Percentiles rank a stretch among this genome's conserved stretches.
Evolutionary conservation across 2,113 vertebrate species (phyloP).

Genomic region (Hypomesus transpacificus): DNA sequence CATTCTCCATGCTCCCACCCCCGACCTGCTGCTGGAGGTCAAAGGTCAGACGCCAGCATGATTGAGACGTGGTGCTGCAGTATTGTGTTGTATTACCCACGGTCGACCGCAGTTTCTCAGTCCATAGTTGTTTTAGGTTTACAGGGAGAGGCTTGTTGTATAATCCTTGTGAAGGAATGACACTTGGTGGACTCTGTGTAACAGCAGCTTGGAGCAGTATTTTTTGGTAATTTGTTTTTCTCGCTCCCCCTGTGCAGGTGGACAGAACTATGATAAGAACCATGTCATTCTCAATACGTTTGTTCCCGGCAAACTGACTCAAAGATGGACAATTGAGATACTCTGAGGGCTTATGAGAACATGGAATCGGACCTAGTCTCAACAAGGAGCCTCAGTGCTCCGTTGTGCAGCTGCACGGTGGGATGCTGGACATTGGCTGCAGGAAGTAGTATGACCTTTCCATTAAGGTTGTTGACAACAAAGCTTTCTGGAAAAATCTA

Average conservation of each 20-base stretch:
- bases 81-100: background rate
- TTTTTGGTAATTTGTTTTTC: background rate
- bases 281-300: conserved; percentile 82
- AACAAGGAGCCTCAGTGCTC: background rate
- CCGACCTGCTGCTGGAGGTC: conserved; percentile 85
- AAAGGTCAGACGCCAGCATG: conserved; percentile 79
- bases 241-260: conserved; percentile 73
- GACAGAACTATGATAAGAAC: conserved; percentile 80
- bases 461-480: background rate
- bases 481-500: background rate
- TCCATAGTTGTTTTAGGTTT: no score
- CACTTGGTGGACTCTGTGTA: conserved; percentile 52
- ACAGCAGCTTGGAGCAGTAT: background rate
- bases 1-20: conserved; percentile 73
- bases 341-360: conserved; percentile 60
- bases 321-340: conserved; percentile 83
- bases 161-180: conserved; percentile 49
- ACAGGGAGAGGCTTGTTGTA: no score
- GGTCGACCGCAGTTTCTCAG: no score
- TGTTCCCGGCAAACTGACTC: conserved; percentile 71
- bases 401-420: conserved; percentile 15
- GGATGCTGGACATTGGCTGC: conserved; percentile 22
- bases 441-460: conserved; percentile 1
- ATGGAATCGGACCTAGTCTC: conserved; percentile 16
- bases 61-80: background rate